Conservation (phyloP, 1,140 invertebrate species). For the Thaumetopoea pityocampa region DNA sequence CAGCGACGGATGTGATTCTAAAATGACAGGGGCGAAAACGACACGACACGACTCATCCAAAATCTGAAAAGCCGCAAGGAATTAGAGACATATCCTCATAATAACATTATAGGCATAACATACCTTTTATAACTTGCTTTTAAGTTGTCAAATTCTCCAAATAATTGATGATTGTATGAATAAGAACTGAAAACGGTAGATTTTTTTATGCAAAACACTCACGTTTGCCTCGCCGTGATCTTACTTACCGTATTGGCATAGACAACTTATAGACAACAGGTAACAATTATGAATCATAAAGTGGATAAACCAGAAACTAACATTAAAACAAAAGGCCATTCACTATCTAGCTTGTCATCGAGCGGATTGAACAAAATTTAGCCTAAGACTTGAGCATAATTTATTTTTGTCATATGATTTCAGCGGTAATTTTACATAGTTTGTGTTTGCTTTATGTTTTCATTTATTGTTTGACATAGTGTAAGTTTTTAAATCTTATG, state of each 20-base stretch:
- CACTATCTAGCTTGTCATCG: too few species aligned
- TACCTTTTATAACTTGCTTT: slow-evolving; percentile 31
- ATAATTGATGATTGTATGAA: slow-evolving; percentile 20
- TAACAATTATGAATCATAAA: slow-evolving; percentile 5
- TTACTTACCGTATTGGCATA: slow-evolving; percentile 42
- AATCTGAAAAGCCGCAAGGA: slow-evolving; percentile 26
- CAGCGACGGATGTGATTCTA: slow-evolving; percentile 52
- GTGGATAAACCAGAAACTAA: too few species aligned
- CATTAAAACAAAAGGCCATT: too few species aligned
- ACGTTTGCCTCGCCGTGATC: slow-evolving; percentile 39
- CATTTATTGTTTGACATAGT: too few species aligned
- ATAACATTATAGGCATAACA: slow-evolving; percentile 14
- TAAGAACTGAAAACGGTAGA: slow-evolving; percentile 37
- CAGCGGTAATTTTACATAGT: too few species aligned
- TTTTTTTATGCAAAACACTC: slow-evolving; percentile 49
- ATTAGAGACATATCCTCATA: slow-evolving; percentile 2
- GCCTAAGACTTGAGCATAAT: too few species aligned
- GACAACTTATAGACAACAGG: slow-evolving; percentile 29
- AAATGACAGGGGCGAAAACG: slow-evolving; percentile 41
- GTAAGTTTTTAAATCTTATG: too few species aligned
- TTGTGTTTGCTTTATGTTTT: too few species aligned
- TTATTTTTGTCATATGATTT: too few species aligned
- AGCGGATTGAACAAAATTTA: too few species aligned
- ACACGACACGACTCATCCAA: slow-evolving; percentile 60
- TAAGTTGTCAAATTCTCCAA: slow-evolving; percentile 21